Conservation (phyloP, 2,888 invertebrate species). For the Limnephilus marmoratus region DNA sequence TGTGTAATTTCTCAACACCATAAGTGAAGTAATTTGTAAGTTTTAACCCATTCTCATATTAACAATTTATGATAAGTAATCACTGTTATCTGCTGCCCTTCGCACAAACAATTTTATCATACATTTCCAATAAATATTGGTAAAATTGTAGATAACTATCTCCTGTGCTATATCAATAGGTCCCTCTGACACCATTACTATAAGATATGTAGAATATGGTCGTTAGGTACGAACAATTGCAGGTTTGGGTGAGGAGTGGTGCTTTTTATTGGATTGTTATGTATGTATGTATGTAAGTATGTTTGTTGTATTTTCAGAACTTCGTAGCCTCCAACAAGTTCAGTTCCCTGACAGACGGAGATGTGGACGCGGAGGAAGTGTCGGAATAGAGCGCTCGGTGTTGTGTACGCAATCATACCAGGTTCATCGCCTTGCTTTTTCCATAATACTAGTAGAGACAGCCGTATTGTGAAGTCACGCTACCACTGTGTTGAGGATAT, state of each 20-base stretch:
- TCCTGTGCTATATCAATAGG: slow-evolving; percentile 59
- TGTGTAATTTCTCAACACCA: too few relatives aligned
- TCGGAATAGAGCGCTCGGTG: slow-evolving; percentile 65
- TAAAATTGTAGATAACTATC: slow-evolving; percentile 27
- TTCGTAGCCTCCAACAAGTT: slow-evolving; percentile 88
- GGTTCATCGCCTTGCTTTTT: slow-evolving; percentile 51
- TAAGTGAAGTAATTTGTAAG: too few relatives aligned
- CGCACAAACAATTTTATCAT: slow-evolving; percentile 41
- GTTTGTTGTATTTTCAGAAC: slow-evolving; percentile 76
- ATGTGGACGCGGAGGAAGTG: slow-evolving; percentile 72
- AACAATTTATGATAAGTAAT: neutral
- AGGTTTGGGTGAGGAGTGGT: neutral
- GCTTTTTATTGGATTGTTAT: neutral
- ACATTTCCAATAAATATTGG: slow-evolving; percentile 35
- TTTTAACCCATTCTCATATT: neutral
- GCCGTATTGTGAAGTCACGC: slow-evolving; percentile 40
- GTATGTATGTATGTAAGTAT: neutral
- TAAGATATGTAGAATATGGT: slow-evolving; percentile 51
- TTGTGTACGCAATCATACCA: slow-evolving; percentile 11
- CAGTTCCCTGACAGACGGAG: slow-evolving; percentile 84
- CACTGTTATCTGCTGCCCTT: neutral
- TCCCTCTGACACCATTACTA: slow-evolving; percentile 64
- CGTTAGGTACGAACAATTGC: slow-evolving; percentile 61
- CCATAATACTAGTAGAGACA: slow-evolving; percentile 45
- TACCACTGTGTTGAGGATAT: slow-evolving; percentile 8